Conservation (phyloP, 2,797 vertebrate genomes). For the Taeniopygia guttata region DNA sequence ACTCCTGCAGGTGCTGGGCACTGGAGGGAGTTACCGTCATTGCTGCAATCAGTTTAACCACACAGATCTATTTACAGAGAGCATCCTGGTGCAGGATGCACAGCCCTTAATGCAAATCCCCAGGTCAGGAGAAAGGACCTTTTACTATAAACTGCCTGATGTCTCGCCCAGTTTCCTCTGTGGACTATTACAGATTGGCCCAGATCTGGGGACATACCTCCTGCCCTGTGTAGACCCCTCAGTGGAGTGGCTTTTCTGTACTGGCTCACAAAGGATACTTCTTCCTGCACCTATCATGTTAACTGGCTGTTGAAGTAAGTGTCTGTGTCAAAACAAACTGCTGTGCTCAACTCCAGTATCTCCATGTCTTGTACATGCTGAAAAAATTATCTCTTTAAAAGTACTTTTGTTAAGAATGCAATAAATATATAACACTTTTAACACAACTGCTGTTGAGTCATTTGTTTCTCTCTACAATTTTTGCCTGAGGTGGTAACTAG, state of each 20-base stretch:
- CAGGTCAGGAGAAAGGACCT: not conserved
- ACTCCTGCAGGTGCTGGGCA: not conserved
- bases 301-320: constrained; percentile 50
- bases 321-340: constrained; percentile 18
- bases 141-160: not conserved
- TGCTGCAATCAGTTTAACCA: not conserved
- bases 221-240: not conserved
- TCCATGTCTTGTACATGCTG: constrained; percentile 52
- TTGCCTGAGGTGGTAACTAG: not conserved
- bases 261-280: constrained; percentile 16
- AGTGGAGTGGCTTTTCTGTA: constrained; percentile 42
- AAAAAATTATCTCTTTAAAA: constrained; percentile 50
- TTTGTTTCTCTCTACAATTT: constrained; percentile 8
- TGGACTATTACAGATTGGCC: constrained; percentile 22
- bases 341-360: constrained; percentile 22
- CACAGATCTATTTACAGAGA: not conserved
- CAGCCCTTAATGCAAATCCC: not conserved
- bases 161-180: constrained; percentile 15
- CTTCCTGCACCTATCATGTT: not conserved
- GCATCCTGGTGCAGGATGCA: not conserved
- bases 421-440: constrained; percentile 75
- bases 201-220: not conserved
- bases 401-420: constrained; percentile 77
- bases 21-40: not conserved
- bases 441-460: constrained; percentile 21